Evolutionary conservation across 2,888 invertebrate species (phyloP).

Genomic region (Nephrotoma flavescens): DNA sequence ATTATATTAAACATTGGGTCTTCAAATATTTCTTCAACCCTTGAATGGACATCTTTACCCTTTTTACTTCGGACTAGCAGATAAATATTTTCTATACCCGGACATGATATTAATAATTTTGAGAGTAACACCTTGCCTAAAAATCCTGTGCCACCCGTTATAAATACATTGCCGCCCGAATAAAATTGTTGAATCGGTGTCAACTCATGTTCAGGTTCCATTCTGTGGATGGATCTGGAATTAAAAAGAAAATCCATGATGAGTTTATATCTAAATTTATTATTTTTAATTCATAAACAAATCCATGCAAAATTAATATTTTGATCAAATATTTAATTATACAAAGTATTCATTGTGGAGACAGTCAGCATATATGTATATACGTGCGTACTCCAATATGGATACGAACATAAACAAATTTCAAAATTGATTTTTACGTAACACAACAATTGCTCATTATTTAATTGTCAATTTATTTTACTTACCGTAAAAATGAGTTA

Average conservation of each 20-base stretch:
- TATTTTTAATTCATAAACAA: not conserved
- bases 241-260: not conserved
- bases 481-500: not conserved
- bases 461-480: not conserved
- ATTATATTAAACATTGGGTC: constrained; percentile 39
- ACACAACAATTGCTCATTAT: not conserved
- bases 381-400: not conserved
- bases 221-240: not conserved
- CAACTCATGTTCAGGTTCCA: constrained; percentile 13
- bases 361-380: not conserved
- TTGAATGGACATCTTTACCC: constrained; percentile 45
- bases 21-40: constrained; percentile 52
- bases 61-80: constrained; percentile 41
- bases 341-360: not conserved
- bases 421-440: not conserved
- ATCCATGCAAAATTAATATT: not conserved
- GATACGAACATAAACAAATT: not conserved
- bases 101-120: constrained; percentile 40
- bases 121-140: constrained; percentile 36
- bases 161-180: constrained; percentile 38
- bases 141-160: constrained; percentile 44
- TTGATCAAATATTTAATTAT: not conserved
- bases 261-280: not conserved
- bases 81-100: constrained; percentile 37
- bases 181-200: constrained; percentile 41